A percentile compares a stretch with the other conserved stretches of the same genome.
Conservation (phyloP, 2,888 invertebrate species). For the Calameuta idolon region DNA sequence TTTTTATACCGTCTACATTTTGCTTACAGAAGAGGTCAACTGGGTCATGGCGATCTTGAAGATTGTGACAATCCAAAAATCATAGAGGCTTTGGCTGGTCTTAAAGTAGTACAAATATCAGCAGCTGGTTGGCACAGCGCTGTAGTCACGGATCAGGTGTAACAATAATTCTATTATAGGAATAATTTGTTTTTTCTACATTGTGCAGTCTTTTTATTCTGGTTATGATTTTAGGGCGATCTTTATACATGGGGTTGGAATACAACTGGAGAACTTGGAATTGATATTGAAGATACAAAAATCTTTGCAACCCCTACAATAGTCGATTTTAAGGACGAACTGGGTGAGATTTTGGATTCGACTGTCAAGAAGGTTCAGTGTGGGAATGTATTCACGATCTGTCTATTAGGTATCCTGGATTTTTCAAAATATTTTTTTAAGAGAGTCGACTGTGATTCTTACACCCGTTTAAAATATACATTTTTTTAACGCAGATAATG, state of each 20-base stretch:
- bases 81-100: constrained; percentile 81
- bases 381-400: constrained; percentile 82
- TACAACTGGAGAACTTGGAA: constrained; percentile 86
- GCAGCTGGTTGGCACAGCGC: constrained; percentile 91
- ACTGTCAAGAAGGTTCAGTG: constrained; percentile 73
- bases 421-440: constrained; percentile 4
- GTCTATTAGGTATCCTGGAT: constrained; percentile 70
- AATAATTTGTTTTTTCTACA: neutral
- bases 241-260: constrained; percentile 95
- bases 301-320: constrained; percentile 69
- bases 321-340: constrained; percentile 65
- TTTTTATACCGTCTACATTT: neutral
- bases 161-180: constrained; percentile 1
- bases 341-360: constrained; percentile 47
- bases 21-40: constrained; percentile 82
- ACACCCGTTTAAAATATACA: constrained; percentile 20
- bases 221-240: constrained; percentile 72
- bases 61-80: constrained; percentile 74
- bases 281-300: constrained; percentile 66
- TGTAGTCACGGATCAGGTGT: constrained; percentile 75
- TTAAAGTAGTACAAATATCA: constrained; percentile 77
- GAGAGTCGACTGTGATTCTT: neutral
- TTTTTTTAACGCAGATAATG: constrained; percentile 69
- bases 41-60: constrained; percentile 83
- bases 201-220: neutral